A percentile compares a stretch with the other conserved stretches of the same genome.
Conservation (phyloP, 2,113 vertebrate genomes). For the Channa argus region DNA sequence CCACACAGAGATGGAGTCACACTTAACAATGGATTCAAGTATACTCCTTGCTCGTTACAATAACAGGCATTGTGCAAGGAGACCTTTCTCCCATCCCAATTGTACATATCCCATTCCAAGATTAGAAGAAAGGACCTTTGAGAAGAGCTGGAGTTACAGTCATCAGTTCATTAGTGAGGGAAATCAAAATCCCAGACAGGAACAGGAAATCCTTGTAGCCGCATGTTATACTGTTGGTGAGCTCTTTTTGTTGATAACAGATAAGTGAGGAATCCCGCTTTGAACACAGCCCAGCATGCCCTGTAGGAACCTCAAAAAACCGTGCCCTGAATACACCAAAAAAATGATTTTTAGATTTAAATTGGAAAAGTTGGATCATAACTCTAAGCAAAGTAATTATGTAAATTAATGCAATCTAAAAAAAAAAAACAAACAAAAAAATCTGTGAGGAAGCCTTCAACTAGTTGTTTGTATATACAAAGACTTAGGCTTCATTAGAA, state of each 20-base stretch:
- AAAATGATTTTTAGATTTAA: neutral
- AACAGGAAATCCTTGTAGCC: slow-evolving; percentile 50
- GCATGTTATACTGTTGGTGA: slow-evolving; percentile 43
- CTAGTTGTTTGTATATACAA: slow-evolving; percentile 3
- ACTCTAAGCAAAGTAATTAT: slow-evolving; percentile 53
- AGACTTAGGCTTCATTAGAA: slow-evolving; percentile 15
- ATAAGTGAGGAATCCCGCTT: slow-evolving; percentile 55
- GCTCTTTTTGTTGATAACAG: slow-evolving; percentile 36
- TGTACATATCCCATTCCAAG: slow-evolving; percentile 75
- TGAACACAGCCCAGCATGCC: slow-evolving; percentile 33
- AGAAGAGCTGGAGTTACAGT: slow-evolving; percentile 42
- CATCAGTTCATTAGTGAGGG: slow-evolving; percentile 63
- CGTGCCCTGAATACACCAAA: slow-evolving; percentile 7
- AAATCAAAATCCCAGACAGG: slow-evolving; percentile 65
- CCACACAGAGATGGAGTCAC: slow-evolving; percentile 60
- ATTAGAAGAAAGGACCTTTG: slow-evolving; percentile 61
- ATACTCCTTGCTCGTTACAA: slow-evolving; percentile 64
- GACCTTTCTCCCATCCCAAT: slow-evolving; percentile 32
- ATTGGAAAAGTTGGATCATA: neutral
- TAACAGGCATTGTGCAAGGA: slow-evolving; percentile 71
- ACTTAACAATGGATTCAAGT: slow-evolving; percentile 66
- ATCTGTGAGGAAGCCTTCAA: slow-evolving; percentile 16
- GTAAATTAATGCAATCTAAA: slow-evolving; percentile 42
- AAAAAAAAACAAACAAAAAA: slow-evolving; percentile 4
- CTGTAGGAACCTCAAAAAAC: slow-evolving; percentile 5